Conservation (phyloP, 2,888 invertebrate species). For the Phengaris arion region DNA sequence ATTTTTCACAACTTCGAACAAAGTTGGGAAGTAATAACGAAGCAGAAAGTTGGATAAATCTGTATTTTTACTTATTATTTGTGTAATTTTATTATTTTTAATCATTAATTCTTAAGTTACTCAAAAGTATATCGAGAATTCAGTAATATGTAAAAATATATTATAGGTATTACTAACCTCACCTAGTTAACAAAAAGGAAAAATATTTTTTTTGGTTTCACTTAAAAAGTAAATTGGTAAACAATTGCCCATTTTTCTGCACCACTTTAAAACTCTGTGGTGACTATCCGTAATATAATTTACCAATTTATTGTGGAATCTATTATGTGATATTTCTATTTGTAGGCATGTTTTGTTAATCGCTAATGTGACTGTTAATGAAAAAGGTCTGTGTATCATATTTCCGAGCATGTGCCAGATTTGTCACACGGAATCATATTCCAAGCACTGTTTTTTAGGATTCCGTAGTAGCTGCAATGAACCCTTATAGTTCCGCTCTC, state of each 20-base stretch:
- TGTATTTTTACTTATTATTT: background rate
- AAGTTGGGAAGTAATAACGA: constrained; percentile 2
- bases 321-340: no score
- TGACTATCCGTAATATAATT: no score
- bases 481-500: no score
- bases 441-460: background rate
- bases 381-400: background rate
- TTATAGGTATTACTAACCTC: no score
- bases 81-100: background rate
- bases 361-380: background rate
- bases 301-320: no score
- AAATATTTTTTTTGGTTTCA: no score
- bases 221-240: no score
- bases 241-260: no score
- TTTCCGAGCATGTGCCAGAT: background rate
- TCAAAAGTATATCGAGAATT: background rate
- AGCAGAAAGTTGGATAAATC: background rate
- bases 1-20: constrained; percentile 28
- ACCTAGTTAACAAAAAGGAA: no score
- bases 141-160: no score
- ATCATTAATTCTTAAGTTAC: background rate
- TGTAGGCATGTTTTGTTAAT: background rate
- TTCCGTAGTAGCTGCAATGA: no score
- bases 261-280: no score
- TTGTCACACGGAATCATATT: background rate